These are phyloP conservation scores for Euphydryas editha DNA, from an alignment of 2,888 invertebrate genomes.

Conservation along the genomic window DNA sequence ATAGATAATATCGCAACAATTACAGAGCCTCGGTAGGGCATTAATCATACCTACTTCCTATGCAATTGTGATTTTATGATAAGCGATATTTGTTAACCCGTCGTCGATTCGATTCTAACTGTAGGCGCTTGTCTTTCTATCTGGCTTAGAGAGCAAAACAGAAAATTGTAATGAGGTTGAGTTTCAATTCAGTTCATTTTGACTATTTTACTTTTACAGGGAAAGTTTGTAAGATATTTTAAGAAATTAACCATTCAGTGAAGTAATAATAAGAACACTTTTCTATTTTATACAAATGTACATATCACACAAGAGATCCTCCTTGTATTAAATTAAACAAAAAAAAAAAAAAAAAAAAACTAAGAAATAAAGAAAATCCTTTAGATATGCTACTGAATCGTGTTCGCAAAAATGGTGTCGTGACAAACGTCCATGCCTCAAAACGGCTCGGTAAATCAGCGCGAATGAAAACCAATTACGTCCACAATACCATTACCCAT, in stretches of 20 bases:
- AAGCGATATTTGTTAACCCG: neutral
- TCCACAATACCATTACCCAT: constrained; percentile 72
- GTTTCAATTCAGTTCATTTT: no score
- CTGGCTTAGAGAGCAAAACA: no score
- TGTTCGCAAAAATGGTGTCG: constrained; percentile 74
- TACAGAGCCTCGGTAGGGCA: neutral
- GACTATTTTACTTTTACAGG: no score
- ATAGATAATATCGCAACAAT: constrained; percentile 24
- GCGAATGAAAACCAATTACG: constrained; percentile 79
- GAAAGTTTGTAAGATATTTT: no score
- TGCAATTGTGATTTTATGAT: neutral
- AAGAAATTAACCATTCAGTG: no score
- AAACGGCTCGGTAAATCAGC: constrained; percentile 69
- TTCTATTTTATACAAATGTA: no score
- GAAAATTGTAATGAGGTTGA: no score
- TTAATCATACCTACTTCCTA: neutral
- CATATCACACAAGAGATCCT: no score
- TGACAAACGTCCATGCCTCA: constrained; percentile 82
- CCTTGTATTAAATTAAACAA: no score
- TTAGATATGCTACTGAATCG: constrained; percentile 57
- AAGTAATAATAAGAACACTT: no score
- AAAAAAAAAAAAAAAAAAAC: constrained; percentile 21
- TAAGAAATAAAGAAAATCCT: constrained; percentile 49
- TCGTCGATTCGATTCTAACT: neutral
- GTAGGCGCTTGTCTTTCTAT: no score